Base-by-base conservation (phyloP, 2,113 vertebrate species). In the Ancistrus triradiatus region DNA sequence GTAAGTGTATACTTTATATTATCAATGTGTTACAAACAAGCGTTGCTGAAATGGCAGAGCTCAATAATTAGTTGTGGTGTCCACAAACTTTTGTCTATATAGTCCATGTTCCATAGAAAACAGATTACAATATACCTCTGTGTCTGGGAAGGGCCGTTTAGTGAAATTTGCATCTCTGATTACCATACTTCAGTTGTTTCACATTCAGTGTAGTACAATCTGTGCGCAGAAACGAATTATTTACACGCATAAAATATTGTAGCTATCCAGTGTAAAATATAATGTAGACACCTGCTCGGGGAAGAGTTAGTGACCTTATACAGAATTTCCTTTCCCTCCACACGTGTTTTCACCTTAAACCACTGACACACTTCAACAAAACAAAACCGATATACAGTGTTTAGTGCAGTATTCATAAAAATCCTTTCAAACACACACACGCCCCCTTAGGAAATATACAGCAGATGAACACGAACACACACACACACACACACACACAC, bases 401-500 rank as follows among this genome's bases (percentile, higher is more conserved):
- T 46, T 14, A n/a, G 24, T 53, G 24, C 50, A 60, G 37, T 49
- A 27, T 40, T 49, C 49, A 9, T 18, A 49, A 6, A 17, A 62
- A 52, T 21, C 3, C 7, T 10, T 46, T 13, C n/a, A 40, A 38
- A 27, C 24, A 50, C 56, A 51, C 6, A n/a, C n/a, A n/a, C n/a
- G n/a, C 17, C 53, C 72, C 49, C 38, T 6, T 42, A 46, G 50
- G 37, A 24, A 66, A 68, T 22, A 28, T 14, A 62, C 19, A 66
- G 50, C 43, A 25, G 8, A 40, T 57, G 57, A 74, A 53, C 27
- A 58, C 75, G 77, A 49, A 72, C 70, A 1, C 8, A 59, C 65
- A 59, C 66, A 68, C 66, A 49, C 74, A 52, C 68, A n/a, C 21
- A 69, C 51, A 69, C 59, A 52, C 37, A 31, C 21, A 56, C n/a